A percentile compares a stretch with the other conserved stretches of the same genome.
Evolutionary conservation across 2,113 vertebrate species (phyloP).

Genomic region (Scomber colias): DNA sequence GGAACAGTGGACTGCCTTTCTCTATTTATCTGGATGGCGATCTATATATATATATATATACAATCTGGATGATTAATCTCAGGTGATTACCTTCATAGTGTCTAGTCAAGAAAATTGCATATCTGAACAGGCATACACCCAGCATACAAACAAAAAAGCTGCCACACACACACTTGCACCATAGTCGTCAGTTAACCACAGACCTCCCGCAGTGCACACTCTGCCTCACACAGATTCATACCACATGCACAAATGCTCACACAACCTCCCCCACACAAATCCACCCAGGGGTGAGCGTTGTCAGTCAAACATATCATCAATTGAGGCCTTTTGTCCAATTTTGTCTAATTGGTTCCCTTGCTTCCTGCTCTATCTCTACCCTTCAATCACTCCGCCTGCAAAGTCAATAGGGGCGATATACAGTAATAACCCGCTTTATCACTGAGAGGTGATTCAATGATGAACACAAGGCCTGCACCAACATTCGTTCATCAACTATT

Average conservation of each 20-base stretch:
- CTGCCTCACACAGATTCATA: slow-evolving; percentile 18
- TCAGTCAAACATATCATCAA: slow-evolving; percentile 84
- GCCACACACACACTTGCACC: neutral
- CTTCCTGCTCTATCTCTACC: slow-evolving; percentile 76
- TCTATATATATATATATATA: too few relatives aligned
- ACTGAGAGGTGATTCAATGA: slow-evolving; percentile 76
- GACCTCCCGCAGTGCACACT: slow-evolving; percentile 25
- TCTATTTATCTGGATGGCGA: slow-evolving; percentile 49
- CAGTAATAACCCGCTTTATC: slow-evolving; percentile 79
- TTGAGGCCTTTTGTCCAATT: slow-evolving; percentile 85
- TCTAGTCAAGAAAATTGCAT: slow-evolving; percentile 55
- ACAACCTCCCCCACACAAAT: slow-evolving; percentile 25
- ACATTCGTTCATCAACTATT: slow-evolving; percentile 70
- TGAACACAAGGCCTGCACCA: slow-evolving; percentile 64
- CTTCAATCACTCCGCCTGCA: slow-evolving; percentile 80
- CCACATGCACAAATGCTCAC: slow-evolving; percentile 11
- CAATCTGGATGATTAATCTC: slow-evolving; percentile 67
- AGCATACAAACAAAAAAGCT: slow-evolving; percentile 9
- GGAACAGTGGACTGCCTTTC: slow-evolving; percentile 51
- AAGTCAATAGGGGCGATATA: slow-evolving; percentile 79
- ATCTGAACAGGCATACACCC: slow-evolving; percentile 38
- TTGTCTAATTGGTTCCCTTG: slow-evolving; percentile 86
- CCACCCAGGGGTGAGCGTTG: slow-evolving; percentile 68
- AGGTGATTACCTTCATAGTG: slow-evolving; percentile 64
- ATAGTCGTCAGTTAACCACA: neutral